Conservation (phyloP, 2,888 invertebrate genomes). For the Tachina grossa region DNA sequence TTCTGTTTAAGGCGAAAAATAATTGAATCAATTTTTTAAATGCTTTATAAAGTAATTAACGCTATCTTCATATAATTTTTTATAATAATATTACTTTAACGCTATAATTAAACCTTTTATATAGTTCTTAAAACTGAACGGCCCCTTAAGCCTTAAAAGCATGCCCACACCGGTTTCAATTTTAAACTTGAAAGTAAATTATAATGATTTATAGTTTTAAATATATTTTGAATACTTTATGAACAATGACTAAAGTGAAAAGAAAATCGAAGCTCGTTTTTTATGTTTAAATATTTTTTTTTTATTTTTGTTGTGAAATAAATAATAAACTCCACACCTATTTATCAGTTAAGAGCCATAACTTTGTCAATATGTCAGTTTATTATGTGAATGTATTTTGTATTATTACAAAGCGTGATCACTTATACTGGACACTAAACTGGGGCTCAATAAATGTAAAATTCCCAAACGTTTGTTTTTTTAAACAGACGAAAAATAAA, state of each 20-base stretch:
- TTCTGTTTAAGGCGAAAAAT: no score
- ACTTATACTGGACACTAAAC: slow-evolving; percentile 26
- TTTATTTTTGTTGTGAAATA: slow-evolving; percentile 52
- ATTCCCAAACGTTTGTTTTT: slow-evolving; percentile 22
- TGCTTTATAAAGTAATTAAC: no score
- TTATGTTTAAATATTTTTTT: slow-evolving; percentile 52
- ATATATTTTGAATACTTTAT: slow-evolving; percentile 66
- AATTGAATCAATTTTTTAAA: no score
- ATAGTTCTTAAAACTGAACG: background rate
- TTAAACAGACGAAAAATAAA: background rate
- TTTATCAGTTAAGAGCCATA: slow-evolving; percentile 76
- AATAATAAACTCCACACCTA: slow-evolving; percentile 72
- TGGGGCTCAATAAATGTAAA: slow-evolving; percentile 35
- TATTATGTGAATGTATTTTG: slow-evolving; percentile 42
- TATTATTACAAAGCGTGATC: slow-evolving; percentile 56
- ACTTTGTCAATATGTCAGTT: slow-evolving; percentile 75
- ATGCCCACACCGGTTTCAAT: background rate
- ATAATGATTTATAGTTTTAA: slow-evolving; percentile 68
- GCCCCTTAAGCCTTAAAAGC: background rate
- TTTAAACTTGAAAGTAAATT: slow-evolving; percentile 62
- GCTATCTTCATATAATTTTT: no score
- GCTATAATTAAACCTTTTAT: no score
- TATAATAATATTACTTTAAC: no score
- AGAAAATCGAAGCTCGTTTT: slow-evolving; percentile 60
- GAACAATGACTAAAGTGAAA: slow-evolving; percentile 63